These are phyloP conservation scores for Orchesella cincta DNA, from an alignment of 1,140 invertebrate species.

Conservation along the genomic window DNA sequence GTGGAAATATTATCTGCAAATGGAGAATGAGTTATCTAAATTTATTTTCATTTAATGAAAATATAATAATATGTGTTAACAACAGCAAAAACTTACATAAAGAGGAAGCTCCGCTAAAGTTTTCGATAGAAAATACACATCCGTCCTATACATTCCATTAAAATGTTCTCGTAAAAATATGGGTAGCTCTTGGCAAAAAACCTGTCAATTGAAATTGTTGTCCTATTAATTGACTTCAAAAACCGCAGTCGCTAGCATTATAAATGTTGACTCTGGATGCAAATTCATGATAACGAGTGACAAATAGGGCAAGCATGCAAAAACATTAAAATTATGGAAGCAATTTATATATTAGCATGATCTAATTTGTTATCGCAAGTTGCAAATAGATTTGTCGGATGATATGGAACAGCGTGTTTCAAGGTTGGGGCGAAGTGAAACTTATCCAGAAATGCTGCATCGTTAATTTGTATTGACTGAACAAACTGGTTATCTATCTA, in stretches of 20 bases:
- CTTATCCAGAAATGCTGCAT: too few species aligned
- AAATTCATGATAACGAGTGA: background rate
- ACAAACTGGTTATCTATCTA: too few species aligned
- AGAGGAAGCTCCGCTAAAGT: constrained; percentile 83
- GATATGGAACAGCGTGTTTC: too few species aligned
- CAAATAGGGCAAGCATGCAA: too few species aligned
- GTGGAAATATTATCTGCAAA: constrained; percentile 67
- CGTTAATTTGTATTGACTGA: too few species aligned
- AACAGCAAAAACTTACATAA: constrained; percentile 40
- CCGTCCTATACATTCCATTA: constrained; percentile 88
- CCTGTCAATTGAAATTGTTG: constrained; percentile 62
- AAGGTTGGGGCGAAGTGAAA: too few species aligned
- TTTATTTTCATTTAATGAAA: background rate
- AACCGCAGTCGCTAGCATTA: too few species aligned
- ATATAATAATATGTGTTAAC: background rate
- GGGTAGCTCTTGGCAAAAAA: constrained; percentile 87
- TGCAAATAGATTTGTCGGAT: too few species aligned
- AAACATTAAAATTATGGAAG: too few species aligned
- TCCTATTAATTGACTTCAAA: constrained; percentile 1
- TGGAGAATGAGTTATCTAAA: background rate
- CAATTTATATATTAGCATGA: too few species aligned
- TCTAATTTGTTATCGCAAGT: too few species aligned
- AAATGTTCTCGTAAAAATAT: constrained; percentile 89
- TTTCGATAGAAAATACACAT: constrained; percentile 91
- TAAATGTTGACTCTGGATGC: too few species aligned